phyloP scores from a whole-genome alignment of 2,797 vertebrate genomes.

The Fundulus diaphanus region DNA sequence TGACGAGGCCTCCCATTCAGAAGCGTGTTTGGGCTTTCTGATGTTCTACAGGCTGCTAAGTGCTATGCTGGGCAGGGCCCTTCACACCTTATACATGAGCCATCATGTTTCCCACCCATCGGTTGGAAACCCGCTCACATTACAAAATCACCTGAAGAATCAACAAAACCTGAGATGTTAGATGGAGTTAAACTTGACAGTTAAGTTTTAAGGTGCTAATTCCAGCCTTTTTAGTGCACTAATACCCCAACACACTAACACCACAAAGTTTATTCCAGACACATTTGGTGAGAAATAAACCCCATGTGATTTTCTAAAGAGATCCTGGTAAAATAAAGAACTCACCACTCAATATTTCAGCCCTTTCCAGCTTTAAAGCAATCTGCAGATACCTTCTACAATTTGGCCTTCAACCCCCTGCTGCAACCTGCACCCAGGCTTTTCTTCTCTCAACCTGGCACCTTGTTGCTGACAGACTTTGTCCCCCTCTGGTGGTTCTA shows the following conservation, averaged over 20 bases:
- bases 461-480: conserved; percentile 11
- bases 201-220: not conserved
- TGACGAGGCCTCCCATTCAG: conserved; percentile 48
- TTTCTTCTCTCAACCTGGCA: conserved; percentile 35
- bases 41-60: conserved; percentile 66
- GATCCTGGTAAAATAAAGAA: not conserved
- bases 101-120: conserved; percentile 15
- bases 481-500: conserved; percentile 71
- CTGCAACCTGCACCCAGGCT: conserved; percentile 7
- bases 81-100: conserved; percentile 70
- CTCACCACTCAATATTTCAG: conserved; percentile 41
- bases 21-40: conserved; percentile 61
- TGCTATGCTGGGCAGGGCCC: conserved; percentile 43
- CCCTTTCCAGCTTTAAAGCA: conserved; percentile 8
- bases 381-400: conserved; percentile 2
- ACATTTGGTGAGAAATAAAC: not conserved
- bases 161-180: conserved; percentile 15
- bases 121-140: conserved; percentile 8
- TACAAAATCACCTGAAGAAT: conserved; percentile 29
- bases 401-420: conserved; percentile 62
- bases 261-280: not conserved
- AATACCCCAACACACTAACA: not conserved
- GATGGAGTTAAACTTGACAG: not conserved
- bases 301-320: not conserved
- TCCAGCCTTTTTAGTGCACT: not conserved